phyloP scores from a whole-genome alignment of 2,113 vertebrate species.

The Miniopterus natalensis region DNA sequence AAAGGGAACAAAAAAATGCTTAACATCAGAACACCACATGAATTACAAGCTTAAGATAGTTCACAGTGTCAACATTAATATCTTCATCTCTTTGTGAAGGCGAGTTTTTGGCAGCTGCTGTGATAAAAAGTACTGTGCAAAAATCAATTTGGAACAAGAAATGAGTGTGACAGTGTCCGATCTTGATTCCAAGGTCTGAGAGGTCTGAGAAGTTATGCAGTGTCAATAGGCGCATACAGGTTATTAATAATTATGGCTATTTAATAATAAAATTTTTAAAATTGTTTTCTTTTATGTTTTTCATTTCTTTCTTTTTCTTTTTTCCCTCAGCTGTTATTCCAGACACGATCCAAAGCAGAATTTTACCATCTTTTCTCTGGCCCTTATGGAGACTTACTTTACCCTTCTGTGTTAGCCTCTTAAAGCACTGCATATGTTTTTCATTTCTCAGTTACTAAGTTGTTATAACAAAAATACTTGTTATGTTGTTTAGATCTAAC shows the following conservation, averaged over 20 bases:
- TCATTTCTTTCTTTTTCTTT: not conserved
- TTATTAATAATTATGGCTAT: not conserved
- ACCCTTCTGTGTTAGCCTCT: not conserved
- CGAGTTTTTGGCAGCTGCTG: not conserved
- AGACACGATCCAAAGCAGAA: not conserved
- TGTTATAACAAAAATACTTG: not conserved
- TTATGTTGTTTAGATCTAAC: not conserved
- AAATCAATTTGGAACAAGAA: conserved; percentile 10
- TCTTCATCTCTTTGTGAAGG: not conserved
- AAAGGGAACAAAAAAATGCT: conserved; percentile 4
- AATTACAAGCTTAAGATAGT: conserved; percentile 20
- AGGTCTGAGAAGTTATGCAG: not conserved
- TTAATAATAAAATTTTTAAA: conserved; percentile 51
- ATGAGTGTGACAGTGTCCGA: not conserved
- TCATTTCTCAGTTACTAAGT: not conserved
- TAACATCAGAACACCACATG: not conserved
- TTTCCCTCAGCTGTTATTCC: not conserved
- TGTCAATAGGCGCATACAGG: not conserved
- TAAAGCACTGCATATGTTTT: not conserved
- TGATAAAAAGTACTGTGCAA: conserved; percentile 7
- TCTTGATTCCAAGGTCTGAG: not conserved
- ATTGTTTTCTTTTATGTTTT: not conserved
- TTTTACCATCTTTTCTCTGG: not conserved
- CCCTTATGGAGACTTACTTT: not conserved
- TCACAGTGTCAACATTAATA: not conserved